Percentiles rank a stretch among this genome's conserved stretches.
Conservation (phyloP, 2,888 invertebrate genomes). For the Eupithecia insigniata region DNA sequence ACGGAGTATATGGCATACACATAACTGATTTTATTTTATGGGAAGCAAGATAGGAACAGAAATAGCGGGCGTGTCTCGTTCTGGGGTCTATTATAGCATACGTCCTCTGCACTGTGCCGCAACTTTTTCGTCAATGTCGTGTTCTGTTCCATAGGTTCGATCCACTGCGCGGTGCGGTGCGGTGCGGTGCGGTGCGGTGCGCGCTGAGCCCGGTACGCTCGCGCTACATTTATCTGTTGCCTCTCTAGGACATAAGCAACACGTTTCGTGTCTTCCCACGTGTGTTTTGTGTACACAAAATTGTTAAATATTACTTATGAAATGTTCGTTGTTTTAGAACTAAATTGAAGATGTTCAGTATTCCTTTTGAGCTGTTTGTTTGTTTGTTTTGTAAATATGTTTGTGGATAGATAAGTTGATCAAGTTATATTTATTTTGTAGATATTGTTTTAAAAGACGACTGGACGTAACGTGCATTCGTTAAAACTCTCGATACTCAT, state of each 20-base stretch:
- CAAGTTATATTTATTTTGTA: constrained; percentile 22
- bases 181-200: too few species aligned
- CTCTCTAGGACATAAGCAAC: neutral
- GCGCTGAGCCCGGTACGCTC: neutral
- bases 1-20: too few species aligned
- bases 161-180: too few species aligned
- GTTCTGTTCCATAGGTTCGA: too few species aligned
- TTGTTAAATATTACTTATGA: constrained; percentile 31
- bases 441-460: constrained; percentile 16
- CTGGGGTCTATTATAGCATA: too few species aligned
- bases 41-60: too few species aligned
- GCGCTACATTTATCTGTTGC: neutral
- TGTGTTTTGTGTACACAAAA: constrained; percentile 19
- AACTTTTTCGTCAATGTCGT: too few species aligned
- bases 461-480: constrained; percentile 14
- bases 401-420: constrained; percentile 21
- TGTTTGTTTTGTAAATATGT: constrained; percentile 28
- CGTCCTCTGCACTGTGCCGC: too few species aligned
- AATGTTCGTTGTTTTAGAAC: constrained; percentile 28
- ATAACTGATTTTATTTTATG: too few species aligned
- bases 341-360: constrained; percentile 22
- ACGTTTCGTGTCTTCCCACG: constrained; percentile 8
- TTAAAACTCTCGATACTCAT: constrained; percentile 36
- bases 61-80: too few species aligned
- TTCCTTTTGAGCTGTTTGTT: constrained; percentile 31